Base-by-base conservation (phyloP, 2,797 vertebrate species). In the Cetoscarus ocellatus region DNA sequence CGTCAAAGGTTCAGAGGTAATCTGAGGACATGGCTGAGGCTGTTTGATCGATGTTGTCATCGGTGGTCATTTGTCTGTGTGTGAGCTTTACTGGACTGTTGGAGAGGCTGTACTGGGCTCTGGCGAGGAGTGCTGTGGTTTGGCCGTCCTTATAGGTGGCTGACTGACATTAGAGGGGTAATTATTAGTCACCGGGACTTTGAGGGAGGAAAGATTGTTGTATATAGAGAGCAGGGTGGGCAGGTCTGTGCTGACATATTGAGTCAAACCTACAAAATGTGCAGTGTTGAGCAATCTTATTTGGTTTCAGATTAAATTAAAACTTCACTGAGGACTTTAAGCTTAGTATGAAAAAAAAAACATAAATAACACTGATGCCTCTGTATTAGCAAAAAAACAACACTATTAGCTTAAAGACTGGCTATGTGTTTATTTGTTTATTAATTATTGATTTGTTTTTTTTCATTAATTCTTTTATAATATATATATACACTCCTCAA, bases 61-160 rank as follows among this genome's bases (percentile, higher is more conserved):
- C 62, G 52, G 54, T 72, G 67, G 75, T 61, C 56, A 14, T 75
- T 78, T 80, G 61, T 78, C 76, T 72, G 68, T 58, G 59, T 36
- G 77, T 75, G 67, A 66, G 58, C 72, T 82, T 77, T 76, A 43
- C 77, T 67, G 77, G 61, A 55, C 70, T 60, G 61, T 75, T 87
- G 84, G 75, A 57, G 75, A 80, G 86, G 79, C 81, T 68, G 48
- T 50, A 77, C 86, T 42, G 60, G 72, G 84, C 64, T 54, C 81
- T 87, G 85, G 85, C 82, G n/a, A 58, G 60, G 51, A 79, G 70
- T 63, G 73, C 71, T 88, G 86, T 79, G 92, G 90, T 82, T 91
- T 92, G 90, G 92, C 92, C 57, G 74, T 86, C 74, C 85, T 87
- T 38, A 49, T 42, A 78, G 80, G 77, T 83, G 85, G 68, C 77